These are phyloP conservation scores for Pangasius mekongensis DNA, from an alignment of 2,797 vertebrate species.

Conservation along the genomic window DNA sequence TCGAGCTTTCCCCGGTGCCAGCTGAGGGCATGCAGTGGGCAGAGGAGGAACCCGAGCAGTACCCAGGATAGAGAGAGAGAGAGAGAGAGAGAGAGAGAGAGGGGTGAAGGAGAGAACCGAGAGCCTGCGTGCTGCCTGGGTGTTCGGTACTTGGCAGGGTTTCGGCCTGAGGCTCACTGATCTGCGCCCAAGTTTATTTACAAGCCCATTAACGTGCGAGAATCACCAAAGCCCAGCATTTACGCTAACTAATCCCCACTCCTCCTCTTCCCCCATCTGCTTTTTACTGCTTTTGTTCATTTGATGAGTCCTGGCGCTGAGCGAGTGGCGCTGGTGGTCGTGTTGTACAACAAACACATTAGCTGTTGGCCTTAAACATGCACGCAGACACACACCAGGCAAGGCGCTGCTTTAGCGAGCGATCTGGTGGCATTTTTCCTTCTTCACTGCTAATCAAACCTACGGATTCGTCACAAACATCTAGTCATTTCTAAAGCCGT, in stretches of 20 bases:
- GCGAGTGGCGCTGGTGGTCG: constrained; percentile 40
- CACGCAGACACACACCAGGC: neutral
- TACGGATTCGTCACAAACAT: neutral
- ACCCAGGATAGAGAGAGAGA: constrained; percentile 62
- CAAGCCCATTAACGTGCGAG: constrained; percentile 76
- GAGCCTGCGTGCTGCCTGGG: constrained; percentile 61
- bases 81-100: constrained; percentile 66
- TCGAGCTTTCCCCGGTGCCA: constrained; percentile 71
- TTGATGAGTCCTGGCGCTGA: constrained; percentile 43
- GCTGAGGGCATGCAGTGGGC: constrained; percentile 73
- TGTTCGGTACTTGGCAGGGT: constrained; percentile 73
- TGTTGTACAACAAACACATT: constrained; percentile 30
- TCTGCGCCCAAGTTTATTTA: constrained; percentile 73
- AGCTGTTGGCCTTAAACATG: neutral
- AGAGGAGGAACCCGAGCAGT: constrained; percentile 70
- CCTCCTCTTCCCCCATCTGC: neutral
- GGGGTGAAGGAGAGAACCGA: neutral
- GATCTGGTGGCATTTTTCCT: neutral
- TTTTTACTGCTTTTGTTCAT: constrained; percentile 67
- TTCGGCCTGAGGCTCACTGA: constrained; percentile 72
- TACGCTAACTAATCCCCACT: constrained; percentile 70
- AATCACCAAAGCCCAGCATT: constrained; percentile 71
- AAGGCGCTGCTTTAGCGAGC: neutral
- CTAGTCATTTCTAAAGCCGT: neutral
- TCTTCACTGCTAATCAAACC: neutral